These are phyloP conservation scores for Callocephalon fimbriatum DNA, from an alignment of 2,113 vertebrate species.

Conservation along the genomic window DNA sequence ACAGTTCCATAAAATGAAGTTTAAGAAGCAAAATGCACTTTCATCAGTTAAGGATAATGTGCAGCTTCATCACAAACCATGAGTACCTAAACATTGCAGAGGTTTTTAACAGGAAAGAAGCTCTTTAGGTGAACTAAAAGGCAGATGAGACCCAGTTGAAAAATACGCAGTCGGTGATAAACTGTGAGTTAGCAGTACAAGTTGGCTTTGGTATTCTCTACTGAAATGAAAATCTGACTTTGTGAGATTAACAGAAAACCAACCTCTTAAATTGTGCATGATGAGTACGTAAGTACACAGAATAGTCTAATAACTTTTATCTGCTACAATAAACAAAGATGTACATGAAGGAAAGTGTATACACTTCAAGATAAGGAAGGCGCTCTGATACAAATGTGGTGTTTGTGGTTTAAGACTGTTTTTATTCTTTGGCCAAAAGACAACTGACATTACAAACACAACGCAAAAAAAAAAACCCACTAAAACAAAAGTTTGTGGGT, in stretches of 20 bases:
- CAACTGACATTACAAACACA: fast-evolving
- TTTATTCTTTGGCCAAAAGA: background rate
- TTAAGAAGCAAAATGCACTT: background rate
- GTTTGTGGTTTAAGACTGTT: background rate
- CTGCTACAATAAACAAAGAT: background rate
- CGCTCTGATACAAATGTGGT: background rate
- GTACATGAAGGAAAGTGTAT: background rate
- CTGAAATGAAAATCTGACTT: background rate
- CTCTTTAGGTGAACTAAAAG: background rate
- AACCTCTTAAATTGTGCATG: background rate
- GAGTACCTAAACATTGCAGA: background rate
- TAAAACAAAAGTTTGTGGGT: background rate
- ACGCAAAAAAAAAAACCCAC: background rate
- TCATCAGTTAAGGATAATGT: background rate
- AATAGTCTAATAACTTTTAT: background rate
- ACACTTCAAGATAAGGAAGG: background rate
- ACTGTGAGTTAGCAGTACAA: background rate
- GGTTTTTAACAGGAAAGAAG: background rate
- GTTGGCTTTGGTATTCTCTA: background rate
- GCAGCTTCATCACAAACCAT: background rate
- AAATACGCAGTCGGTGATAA: background rate
- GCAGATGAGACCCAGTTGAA: background rate
- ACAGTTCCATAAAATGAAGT: background rate
- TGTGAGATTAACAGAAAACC: background rate
- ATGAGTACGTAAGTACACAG: background rate